phyloP scores from a whole-genome alignment of 2,113 vertebrate genomes.

The Sorex fumeus region DNA sequence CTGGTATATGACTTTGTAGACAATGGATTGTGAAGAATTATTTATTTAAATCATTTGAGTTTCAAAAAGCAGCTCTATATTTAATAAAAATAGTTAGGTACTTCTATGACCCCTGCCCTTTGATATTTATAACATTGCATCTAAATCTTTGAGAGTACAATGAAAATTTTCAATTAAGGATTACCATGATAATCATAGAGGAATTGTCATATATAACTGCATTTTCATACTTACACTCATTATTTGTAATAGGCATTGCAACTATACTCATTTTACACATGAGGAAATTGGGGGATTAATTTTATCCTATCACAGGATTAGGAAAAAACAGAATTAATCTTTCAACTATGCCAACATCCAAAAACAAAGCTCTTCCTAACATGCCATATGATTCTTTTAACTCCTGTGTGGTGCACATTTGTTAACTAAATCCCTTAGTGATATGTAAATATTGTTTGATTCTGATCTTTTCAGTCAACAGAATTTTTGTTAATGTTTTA shows the following conservation, averaged over 20 bases:
- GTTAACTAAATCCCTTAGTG: neutral
- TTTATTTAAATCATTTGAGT: neutral
- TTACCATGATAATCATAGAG: neutral
- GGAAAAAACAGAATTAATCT: neutral
- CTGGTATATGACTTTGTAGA: neutral
- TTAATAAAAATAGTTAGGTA: no score
- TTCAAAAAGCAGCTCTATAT: neutral
- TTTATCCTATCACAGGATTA: neutral
- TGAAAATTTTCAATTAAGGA: neutral
- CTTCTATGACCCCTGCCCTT: neutral
- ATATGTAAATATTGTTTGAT: neutral
- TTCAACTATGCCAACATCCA: neutral
- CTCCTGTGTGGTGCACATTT: rapidly evolving
- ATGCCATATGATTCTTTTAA: neutral
- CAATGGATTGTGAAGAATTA: neutral
- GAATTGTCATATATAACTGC: neutral
- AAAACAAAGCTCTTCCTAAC: neutral
- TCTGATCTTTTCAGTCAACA: neutral
- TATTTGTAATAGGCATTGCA: neutral
- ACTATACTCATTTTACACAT: neutral
- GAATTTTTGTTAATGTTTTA: neutral
- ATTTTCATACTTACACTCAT: neutral
- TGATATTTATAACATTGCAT: neutral
- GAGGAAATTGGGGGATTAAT: neutral
- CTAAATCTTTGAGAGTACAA: neutral